These are phyloP conservation scores for Acanthurus lineatus DNA, from an alignment of 2,797 vertebrate genomes.

Conservation along the genomic window DNA sequence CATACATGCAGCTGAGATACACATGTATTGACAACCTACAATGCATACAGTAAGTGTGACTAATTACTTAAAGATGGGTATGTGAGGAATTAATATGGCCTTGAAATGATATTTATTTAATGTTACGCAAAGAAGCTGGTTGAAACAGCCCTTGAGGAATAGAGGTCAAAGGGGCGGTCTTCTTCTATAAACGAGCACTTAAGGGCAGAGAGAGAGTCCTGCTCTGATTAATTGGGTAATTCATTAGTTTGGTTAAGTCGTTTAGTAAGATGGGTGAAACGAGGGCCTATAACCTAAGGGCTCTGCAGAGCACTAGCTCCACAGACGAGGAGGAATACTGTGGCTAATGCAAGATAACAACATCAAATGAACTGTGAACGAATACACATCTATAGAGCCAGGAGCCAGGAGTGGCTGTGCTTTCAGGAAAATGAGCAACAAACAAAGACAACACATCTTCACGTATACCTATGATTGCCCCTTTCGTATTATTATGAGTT, in stretches of 20 bases:
- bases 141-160: conserved; percentile 83
- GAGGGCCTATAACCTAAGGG: conserved; percentile 80
- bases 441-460: conserved; percentile 44
- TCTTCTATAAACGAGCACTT: conserved; percentile 87
- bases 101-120: conserved; percentile 88
- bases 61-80: conserved; percentile 84
- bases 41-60: conserved; percentile 80
- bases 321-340: conserved; percentile 71
- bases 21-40: conserved; percentile 70
- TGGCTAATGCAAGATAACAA: conserved; percentile 81
- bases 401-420: conserved; percentile 44
- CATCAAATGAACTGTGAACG: conserved; percentile 82
- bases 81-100: conserved; percentile 83
- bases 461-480: conserved; percentile 41
- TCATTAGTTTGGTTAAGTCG: conserved; percentile 88
- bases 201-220: conserved; percentile 83
- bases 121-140: conserved; percentile 83
- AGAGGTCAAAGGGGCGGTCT: conserved; percentile 84
- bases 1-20: conserved; percentile 33
- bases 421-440: conserved; percentile 62
- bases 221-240: conserved; percentile 89
- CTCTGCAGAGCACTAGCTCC: conserved; percentile 62
- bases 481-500: conserved; percentile 44
- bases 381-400: conserved; percentile 61
- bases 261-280: conserved; percentile 80